Base-by-base conservation (phyloP, 2,797 vertebrate species). In the Coccyzus lansbergi region DNA sequence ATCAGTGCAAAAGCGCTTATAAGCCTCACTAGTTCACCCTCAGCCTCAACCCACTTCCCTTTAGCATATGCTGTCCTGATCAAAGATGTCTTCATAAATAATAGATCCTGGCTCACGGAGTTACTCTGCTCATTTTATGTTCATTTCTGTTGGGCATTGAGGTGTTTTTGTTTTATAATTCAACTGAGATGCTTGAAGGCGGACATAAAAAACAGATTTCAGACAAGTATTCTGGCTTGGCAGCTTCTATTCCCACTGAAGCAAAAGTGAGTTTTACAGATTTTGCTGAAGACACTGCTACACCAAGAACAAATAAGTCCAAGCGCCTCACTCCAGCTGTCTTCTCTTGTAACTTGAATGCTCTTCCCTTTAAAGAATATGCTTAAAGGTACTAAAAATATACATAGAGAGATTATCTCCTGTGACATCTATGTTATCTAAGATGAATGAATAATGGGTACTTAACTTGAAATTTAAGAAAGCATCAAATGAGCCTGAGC, bases 381-480 rank as follows among this genome's bases (percentile, higher is more conserved):
- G 62, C 62, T 94, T 87, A 78, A 76, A 28, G 72, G 59, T 24
- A 58, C 86, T 83, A 80, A 91, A 78, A 51, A 53, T 69, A 55
- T 68, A 90, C 75, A 79, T 92, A 92, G n/a, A 81, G 34, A 74
- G 84, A 94, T 92, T 95, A 93, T 83, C 69, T 94, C 48, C 56
- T 88, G 83, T 91, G 89, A 85, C 79, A 92, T 91, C 63, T 92
- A 75, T 92, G 95, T 88, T 87, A 88, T 85, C 51, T 87, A 91
- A 93, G 89, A 93, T 90, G 87, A 95, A 95, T 96, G 94, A 85
- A 89, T 62, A 86, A 69, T 48, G 26, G 87, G 48, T 78, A 88
- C 69, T 95, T 94, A 91, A 86, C 91, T 6, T 65, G 92, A 94
- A 96, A 96, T 86, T 86, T 92, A 95, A 93, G 95, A 91, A 95